Evolutionary conservation across 2,113 vertebrate genomes (phyloP).

Genomic region (Cyanoramphus novaezelandiae): DNA sequence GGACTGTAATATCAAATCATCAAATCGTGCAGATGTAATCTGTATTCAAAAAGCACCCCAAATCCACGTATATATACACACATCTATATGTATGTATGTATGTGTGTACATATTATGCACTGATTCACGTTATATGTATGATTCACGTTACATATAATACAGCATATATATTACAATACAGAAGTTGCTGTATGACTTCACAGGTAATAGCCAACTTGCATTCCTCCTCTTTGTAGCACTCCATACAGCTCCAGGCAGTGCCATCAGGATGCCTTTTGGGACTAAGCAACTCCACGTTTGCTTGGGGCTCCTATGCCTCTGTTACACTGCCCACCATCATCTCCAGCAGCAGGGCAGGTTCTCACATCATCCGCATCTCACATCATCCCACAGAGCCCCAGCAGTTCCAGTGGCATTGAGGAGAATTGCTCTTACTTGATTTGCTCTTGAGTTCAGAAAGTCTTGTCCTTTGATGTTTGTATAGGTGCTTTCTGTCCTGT

Average conservation of each 20-base stretch:
- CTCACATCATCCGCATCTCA: neutral
- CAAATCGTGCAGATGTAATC: neutral
- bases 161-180: conserved; percentile 2
- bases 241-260: accelerated
- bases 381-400: neutral
- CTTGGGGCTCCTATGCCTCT: neutral
- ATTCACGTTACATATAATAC: neutral
- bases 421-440: accelerated
- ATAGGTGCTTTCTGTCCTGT: neutral
- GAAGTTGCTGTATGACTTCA: conserved; percentile 19
- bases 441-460: neutral
- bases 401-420: neutral
- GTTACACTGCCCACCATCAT: neutral
- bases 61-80: neutral
- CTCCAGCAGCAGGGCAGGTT: neutral
- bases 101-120: neutral
- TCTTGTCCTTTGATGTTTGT: neutral
- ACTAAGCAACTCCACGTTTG: neutral
- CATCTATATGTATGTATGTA: neutral
- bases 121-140: neutral
- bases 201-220: neutral
- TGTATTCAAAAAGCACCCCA: conserved; percentile 2
- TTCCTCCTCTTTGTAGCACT: neutral
- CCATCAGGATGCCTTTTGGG: neutral
- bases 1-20: neutral